Evolutionary conservation across 2,113 vertebrate genomes (phyloP).

Genomic region (Coturnix japonica): DNA sequence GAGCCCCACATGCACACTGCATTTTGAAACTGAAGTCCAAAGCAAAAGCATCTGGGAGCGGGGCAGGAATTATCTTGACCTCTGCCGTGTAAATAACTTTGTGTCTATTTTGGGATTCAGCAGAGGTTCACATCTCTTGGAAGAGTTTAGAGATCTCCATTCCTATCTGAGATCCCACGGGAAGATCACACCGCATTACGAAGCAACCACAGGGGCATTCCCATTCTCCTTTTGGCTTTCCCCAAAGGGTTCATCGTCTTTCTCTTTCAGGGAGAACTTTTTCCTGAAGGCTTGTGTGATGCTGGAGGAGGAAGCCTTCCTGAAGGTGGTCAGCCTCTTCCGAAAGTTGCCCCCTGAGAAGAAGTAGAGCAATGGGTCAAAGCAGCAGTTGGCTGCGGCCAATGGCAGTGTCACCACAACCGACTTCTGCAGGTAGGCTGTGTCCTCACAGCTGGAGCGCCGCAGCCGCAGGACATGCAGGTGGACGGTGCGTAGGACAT

Average conservation of each 20-base stretch:
- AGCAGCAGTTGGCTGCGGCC: conserved; percentile 93
- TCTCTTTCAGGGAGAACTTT: conserved; percentile 72
- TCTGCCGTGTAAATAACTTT: background rate
- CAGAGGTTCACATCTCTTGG: background rate
- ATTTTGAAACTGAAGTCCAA: background rate
- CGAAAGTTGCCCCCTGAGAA: conserved; percentile 94
- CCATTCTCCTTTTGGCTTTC: background rate
- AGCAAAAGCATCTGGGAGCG: background rate
- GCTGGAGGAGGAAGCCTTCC: conserved; percentile 80
- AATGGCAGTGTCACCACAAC: conserved; percentile 91
- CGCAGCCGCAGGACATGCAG: conserved; percentile 76
- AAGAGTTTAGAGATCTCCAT: background rate
- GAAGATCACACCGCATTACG: background rate
- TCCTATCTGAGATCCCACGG: background rate
- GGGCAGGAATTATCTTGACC: background rate
- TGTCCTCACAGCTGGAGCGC: conserved; percentile 67
- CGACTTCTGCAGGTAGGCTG: conserved; percentile 86
- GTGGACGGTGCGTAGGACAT: conserved; percentile 89
- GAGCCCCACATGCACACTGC: rapidly evolving
- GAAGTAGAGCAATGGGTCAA: conserved; percentile 94
- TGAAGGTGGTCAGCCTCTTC: conserved; percentile 84
- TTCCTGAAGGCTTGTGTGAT: conserved; percentile 57
- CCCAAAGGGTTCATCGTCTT: conserved; percentile 55
- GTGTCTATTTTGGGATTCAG: background rate
- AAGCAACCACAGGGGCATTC: rapidly evolving